Conservation (phyloP, 2,888 invertebrate species). For the Amphipyra berbera region DNA sequence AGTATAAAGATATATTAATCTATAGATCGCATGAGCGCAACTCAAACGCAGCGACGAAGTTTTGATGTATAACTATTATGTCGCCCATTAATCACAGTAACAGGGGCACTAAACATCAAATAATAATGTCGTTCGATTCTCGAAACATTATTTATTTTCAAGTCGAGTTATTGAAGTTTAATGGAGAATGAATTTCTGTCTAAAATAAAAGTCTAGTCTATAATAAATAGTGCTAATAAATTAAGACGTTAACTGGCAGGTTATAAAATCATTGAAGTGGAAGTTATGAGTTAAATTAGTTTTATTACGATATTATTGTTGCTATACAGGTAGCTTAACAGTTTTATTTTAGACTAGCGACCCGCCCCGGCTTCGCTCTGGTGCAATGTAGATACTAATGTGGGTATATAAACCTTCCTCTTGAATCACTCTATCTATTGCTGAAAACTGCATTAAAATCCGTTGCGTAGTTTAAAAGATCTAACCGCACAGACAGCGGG, state of each 20-base stretch:
- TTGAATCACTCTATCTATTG: no score
- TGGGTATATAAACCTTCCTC: no score
- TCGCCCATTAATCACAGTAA: slow-evolving; percentile 8
- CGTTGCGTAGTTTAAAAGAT: no score
- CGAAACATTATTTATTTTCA: slow-evolving; percentile 26
- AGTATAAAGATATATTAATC: neutral
- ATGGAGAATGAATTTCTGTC: slow-evolving; percentile 24
- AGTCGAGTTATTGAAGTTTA: slow-evolving; percentile 16
- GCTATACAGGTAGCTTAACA: neutral
- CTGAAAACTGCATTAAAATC: no score
- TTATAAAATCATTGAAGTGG: slow-evolving; percentile 6
- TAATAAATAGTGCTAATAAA: slow-evolving; percentile 23
- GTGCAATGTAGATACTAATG: no score
- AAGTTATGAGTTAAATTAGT: slow-evolving; percentile 1
- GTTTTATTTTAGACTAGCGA: no score
- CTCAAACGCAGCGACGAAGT: neutral
- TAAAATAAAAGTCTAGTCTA: slow-evolving; percentile 19
- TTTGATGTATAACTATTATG: slow-evolving; percentile 25
- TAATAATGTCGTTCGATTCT: slow-evolving; percentile 18
- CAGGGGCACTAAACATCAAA: slow-evolving; percentile 16
- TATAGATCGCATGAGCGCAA: neutral
- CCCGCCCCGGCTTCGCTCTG: no score
- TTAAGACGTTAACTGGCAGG: slow-evolving; percentile 8
- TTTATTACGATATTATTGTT: slow-evolving; percentile 3
- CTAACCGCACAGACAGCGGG: no score